phyloP scores from a whole-genome alignment of 1,140 invertebrate species.

The Steinernema khuongi region DNA sequence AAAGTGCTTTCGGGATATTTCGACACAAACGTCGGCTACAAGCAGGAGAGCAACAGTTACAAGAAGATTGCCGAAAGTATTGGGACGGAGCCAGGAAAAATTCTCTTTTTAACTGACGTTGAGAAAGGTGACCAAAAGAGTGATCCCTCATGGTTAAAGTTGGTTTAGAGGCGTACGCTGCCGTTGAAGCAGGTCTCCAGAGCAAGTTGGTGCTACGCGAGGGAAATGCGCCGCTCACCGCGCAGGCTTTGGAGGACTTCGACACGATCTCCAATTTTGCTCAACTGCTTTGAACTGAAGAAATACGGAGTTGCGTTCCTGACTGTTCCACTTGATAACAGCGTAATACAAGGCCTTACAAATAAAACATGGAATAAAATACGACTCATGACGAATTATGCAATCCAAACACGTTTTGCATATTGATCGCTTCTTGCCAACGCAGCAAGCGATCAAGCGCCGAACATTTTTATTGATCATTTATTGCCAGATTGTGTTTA shows the following conservation, averaged over 20 bases:
- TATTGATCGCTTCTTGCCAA: too few species aligned
- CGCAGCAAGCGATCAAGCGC: too few species aligned
- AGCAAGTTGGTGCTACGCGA: slow-evolving; percentile 70
- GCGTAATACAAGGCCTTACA: not conserved
- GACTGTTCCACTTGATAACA: not conserved
- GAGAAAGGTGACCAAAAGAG: slow-evolving; percentile 67
- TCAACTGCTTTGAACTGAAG: slow-evolving; percentile 22
- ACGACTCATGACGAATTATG: too few species aligned
- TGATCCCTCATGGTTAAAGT: not conserved
- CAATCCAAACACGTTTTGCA: too few species aligned
- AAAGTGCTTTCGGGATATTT: slow-evolving; percentile 75
- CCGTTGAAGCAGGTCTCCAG: slow-evolving; percentile 69
- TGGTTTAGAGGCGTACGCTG: slow-evolving; percentile 73
- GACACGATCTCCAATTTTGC: slow-evolving; percentile 61
- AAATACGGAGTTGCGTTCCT: too few species aligned
- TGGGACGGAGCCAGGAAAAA: slow-evolving; percentile 65
- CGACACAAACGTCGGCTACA: slow-evolving; percentile 76
- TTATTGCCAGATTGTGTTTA: too few species aligned
- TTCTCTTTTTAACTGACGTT: slow-evolving; percentile 79
- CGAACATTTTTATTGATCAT: too few species aligned
- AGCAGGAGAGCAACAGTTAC: slow-evolving; percentile 71
- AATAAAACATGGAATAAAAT: too few species aligned
- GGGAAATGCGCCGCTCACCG: slow-evolving; percentile 69
- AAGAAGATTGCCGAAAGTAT: slow-evolving; percentile 71
- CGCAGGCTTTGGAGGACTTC: slow-evolving; percentile 66